Percentiles rank a stretch among this genome's conserved stretches.
Evolutionary conservation across 2,113 vertebrate species (phyloP).

Genomic region (Pardalotus punctatus): DNA sequence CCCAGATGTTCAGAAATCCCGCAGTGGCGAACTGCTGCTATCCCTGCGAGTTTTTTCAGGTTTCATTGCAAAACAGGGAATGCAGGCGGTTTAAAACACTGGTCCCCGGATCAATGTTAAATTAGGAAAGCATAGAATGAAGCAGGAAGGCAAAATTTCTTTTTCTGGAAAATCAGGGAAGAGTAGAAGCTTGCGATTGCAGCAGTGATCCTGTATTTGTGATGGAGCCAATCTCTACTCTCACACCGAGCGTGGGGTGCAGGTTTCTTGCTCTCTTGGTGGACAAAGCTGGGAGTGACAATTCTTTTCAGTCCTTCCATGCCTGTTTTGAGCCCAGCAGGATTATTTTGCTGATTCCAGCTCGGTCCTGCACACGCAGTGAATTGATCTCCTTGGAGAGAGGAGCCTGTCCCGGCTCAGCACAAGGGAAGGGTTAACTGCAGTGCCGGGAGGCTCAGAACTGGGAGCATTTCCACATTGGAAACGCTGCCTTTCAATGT

Average conservation of each 20-base stretch:
- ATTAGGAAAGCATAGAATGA: neutral
- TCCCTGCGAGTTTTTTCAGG: neutral
- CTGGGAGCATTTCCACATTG: neutral
- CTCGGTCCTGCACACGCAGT: accelerated
- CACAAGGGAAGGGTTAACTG: neutral
- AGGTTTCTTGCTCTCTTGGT: accelerated
- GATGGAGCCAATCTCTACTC: accelerated
- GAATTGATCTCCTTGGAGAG: neutral
- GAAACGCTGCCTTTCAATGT: accelerated
- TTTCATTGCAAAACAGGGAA: neutral
- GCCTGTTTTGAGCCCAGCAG: neutral
- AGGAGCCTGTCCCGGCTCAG: accelerated
- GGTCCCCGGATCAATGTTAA: neutral
- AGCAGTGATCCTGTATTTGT: accelerated
- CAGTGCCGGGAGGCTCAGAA: neutral
- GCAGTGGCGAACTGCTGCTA: accelerated
- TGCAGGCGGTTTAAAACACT: neutral
- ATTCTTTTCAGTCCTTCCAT: neutral
- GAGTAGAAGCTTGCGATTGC: neutral
- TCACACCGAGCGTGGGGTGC: accelerated
- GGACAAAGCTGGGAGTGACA: neutral
- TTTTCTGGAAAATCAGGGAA: neutral
- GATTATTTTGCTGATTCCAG: neutral
- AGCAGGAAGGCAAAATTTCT: neutral
- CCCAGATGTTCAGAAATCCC: neutral